These are phyloP conservation scores for Gymnothorax javanicus DNA, from an alignment of 2,797 vertebrate species.

Conservation along the genomic window DNA sequence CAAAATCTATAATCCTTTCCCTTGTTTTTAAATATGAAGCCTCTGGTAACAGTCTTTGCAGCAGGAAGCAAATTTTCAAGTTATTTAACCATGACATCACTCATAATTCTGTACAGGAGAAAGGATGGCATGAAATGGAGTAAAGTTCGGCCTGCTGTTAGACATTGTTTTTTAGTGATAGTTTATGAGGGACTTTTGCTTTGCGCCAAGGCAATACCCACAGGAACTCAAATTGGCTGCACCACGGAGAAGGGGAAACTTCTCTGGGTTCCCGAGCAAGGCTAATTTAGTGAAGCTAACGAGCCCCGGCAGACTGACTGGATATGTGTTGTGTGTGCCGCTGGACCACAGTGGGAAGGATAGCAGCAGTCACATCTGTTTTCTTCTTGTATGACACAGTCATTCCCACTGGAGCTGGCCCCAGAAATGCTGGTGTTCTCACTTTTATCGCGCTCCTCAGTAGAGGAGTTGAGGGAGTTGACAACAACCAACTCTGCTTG, in stretches of 20 bases:
- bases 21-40: too few relatives aligned
- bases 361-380: background rate
- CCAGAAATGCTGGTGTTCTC: background rate
- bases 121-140: background rate
- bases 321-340: background rate
- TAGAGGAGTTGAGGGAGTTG: background rate
- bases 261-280: slow-evolving; percentile 72
- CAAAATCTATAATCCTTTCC: too few relatives aligned
- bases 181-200: slow-evolving; percentile 68
- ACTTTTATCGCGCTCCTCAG: background rate
- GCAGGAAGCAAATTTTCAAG: too few relatives aligned
- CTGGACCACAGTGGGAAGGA: background rate
- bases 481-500: background rate
- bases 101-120: too few relatives aligned
- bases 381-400: background rate
- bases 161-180: slow-evolving; percentile 54
- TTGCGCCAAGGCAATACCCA: slow-evolving; percentile 72
- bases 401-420: background rate
- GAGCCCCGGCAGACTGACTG: slow-evolving; percentile 48
- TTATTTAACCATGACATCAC: too few relatives aligned
- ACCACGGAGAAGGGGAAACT: slow-evolving; percentile 72
- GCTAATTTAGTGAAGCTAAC: slow-evolving; percentile 80
- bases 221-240: slow-evolving; percentile 73
- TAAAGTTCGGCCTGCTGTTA: background rate
- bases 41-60: too few relatives aligned